phyloP scores from a whole-genome alignment of 2,113 vertebrate genomes.

The Archilochus colubris region DNA sequence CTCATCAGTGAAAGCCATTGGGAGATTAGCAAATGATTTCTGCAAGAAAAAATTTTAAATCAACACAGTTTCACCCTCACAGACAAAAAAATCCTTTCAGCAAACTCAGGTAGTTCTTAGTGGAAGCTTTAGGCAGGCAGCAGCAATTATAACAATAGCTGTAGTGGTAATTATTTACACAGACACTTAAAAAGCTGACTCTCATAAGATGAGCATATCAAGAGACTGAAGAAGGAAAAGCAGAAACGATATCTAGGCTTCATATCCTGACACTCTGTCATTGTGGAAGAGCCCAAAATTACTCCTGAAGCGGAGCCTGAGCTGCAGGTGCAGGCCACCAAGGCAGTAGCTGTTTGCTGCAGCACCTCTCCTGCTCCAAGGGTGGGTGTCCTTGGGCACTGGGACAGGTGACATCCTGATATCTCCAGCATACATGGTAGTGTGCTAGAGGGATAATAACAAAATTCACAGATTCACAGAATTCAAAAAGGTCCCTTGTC shows the following conservation, averaged over 20 bases:
- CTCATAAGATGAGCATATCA: not conserved
- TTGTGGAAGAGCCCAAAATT: not conserved
- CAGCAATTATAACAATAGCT: not conserved
- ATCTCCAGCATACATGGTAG: not conserved
- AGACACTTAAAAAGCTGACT: not conserved
- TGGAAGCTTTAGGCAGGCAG: not conserved
- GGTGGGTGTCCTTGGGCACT: not conserved
- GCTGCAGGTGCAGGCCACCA: not conserved
- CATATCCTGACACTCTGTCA: not conserved
- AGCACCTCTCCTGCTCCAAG: not conserved
- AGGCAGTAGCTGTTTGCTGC: not conserved
- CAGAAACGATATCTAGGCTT: not conserved
- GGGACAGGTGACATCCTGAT: rapidly evolving
- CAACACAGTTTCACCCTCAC: not conserved
- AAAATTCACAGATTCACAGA: not conserved
- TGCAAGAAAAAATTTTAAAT: constrained; percentile 58
- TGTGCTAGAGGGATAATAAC: not conserved
- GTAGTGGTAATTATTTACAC: not conserved
- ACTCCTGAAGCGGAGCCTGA: rapidly evolving
- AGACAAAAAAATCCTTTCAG: not conserved
- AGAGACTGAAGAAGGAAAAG: not conserved
- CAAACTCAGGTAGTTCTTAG: not conserved
- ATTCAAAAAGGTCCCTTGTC: not conserved
- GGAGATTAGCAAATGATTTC: constrained; percentile 74
- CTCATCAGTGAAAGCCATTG: constrained; percentile 68